Base-by-base conservation (phyloP, 2,113 vertebrate genomes). In the Phrynocephalus versicolor region DNA sequence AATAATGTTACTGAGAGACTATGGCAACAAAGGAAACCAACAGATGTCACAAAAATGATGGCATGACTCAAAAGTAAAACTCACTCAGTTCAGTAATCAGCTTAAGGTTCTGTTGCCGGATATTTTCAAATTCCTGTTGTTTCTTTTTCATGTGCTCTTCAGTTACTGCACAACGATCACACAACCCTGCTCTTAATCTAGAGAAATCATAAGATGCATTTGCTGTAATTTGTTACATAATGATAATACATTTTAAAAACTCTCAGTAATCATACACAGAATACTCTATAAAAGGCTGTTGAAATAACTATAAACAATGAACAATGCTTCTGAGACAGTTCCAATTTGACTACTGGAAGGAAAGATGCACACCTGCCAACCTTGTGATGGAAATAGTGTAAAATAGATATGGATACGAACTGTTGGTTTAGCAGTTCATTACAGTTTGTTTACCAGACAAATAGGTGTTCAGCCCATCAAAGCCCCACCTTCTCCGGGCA, bases 11-110 rank as follows among this genome's bases (percentile, higher is more conserved):
- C 6, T 79, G 15, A 55, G 21, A 14, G 39, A 73, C n/a, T 30
- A 72, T 23, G 45, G 3, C 15, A 45, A 72, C 67, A 79, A 55
- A 71, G 12, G 37, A 72, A 8, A 85, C n/a, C 4, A 21, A 64
- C 62, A 80, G 30, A 62, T 41, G 27, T 41, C 37, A 35, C 37
- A 83, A 69, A 45, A 57, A 69, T 57, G 16, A 73, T 35, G 23
- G 21, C 37, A 78, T 71, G 51, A 19, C 25, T 23, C 18, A n/a
- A n/a, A 35, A 16, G 58, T 87, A 85, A 89, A 90, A 97, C 98
- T 98, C 91, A 99, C 99, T 97, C 70, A 98, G 96, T 85, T 98
- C 97, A 62, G 95, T 93, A 72, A 99, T 95, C 57, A 98, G 96
- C 58, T 92, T 95, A 51, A 98, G 94, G 90, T 97, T 98, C 92